phyloP scores from a whole-genome alignment of 1,140 invertebrate genomes.

The Drosophila leontia region DNA sequence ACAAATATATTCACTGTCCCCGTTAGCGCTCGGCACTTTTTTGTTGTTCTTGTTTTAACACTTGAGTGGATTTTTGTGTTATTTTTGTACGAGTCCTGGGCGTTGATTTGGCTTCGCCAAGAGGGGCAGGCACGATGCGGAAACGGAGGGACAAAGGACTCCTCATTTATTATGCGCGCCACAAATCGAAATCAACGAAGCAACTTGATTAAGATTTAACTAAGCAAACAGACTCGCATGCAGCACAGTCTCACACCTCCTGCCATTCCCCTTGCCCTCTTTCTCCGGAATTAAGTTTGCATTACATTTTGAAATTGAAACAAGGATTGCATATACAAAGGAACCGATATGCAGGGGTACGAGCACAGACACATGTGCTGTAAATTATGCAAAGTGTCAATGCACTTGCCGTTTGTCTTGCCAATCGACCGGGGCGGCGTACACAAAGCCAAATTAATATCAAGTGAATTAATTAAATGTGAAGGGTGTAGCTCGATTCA shows the following conservation, averaged over 20 bases:
- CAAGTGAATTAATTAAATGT: slow-evolving; percentile 37
- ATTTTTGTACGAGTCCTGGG: slow-evolving; percentile 64
- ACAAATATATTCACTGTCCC: slow-evolving; percentile 60
- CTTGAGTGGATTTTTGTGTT: slow-evolving; percentile 83
- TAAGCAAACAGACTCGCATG: slow-evolving; percentile 63
- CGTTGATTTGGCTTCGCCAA: slow-evolving; percentile 59
- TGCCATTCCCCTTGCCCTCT: background rate
- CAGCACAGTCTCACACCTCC: slow-evolving; percentile 15
- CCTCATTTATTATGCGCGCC: slow-evolving; percentile 78
- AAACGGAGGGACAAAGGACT: slow-evolving; percentile 35
- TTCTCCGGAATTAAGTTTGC: slow-evolving; percentile 34
- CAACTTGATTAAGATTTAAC: slow-evolving; percentile 83
- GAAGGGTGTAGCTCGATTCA: background rate
- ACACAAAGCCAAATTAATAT: slow-evolving; percentile 32
- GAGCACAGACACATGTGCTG: slow-evolving; percentile 41
- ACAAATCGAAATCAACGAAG: slow-evolving; percentile 81
- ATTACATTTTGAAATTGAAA: slow-evolving; percentile 67
- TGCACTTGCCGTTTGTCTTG: slow-evolving; percentile 45
- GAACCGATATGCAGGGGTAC: background rate
- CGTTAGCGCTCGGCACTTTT: slow-evolving; percentile 61
- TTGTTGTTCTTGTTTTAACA: slow-evolving; percentile 71
- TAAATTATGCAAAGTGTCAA: slow-evolving; percentile 71
- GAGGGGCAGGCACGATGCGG: slow-evolving; percentile 6
- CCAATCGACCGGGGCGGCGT: slow-evolving; percentile 2
- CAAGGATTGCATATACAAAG: slow-evolving; percentile 33